Conservation (phyloP, 1,140 invertebrate species). For the Kradibia gibbosae region DNA sequence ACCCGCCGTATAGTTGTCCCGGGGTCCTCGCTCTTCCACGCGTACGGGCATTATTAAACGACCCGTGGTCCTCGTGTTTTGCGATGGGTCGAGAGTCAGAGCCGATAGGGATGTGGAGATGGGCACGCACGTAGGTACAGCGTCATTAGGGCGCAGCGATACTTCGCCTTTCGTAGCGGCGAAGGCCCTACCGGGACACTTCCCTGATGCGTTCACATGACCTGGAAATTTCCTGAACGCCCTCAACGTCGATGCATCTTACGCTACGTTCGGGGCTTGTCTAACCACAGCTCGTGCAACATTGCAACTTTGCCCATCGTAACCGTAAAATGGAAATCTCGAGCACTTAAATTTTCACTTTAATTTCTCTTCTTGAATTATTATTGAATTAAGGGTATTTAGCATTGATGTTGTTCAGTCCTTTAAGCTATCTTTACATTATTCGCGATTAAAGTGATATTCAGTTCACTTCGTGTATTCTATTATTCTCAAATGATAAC, state of each 20-base stretch:
- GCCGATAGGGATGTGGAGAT: too few relatives aligned
- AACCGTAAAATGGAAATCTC: neutral
- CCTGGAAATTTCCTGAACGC: neutral
- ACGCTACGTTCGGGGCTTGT: neutral
- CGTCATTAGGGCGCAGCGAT: too few relatives aligned
- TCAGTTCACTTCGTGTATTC: too few relatives aligned
- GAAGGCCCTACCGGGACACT: neutral
- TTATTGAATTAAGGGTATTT: neutral
- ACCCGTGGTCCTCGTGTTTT: too few relatives aligned
- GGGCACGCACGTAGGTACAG: too few relatives aligned
- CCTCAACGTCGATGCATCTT: neutral
- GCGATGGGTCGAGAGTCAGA: too few relatives aligned
- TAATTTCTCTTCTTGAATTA: neutral
- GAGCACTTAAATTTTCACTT: neutral
- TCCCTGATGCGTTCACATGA: constrained; percentile 30
- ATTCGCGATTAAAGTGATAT: too few relatives aligned
- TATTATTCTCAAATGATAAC: too few relatives aligned
- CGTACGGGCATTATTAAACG: constrained; percentile 36
- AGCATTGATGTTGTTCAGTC: too few relatives aligned
- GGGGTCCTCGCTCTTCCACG: constrained; percentile 36
- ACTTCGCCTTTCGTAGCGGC: neutral
- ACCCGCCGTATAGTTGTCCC: neutral
- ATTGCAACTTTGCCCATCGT: neutral
- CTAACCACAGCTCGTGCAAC: neutral
- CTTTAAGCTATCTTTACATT: too few relatives aligned